Evolutionary conservation across 2,888 invertebrate genomes (phyloP).

Genomic region (Acleris holmiana): DNA sequence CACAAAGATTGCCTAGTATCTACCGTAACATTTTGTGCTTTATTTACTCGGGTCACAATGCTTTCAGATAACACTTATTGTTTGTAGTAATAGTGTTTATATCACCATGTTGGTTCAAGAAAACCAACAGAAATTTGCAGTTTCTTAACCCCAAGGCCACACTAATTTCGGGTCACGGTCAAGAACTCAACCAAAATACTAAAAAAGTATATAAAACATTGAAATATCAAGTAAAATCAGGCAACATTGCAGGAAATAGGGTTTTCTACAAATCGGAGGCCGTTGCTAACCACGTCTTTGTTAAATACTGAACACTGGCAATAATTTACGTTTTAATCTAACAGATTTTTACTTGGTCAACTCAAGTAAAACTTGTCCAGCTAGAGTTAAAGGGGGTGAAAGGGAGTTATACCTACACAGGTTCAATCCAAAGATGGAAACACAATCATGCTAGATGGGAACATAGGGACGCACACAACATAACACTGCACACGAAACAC

Average conservation of each 20-base stretch:
- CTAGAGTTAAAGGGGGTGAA: neutral
- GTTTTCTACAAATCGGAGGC: conserved; percentile 14
- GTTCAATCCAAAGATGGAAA: neutral
- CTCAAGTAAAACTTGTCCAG: neutral
- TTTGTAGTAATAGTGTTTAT: conserved; percentile 6
- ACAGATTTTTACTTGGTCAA: neutral
- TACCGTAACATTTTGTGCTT: conserved; percentile 15
- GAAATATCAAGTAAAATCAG: neutral
- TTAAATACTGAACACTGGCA: neutral
- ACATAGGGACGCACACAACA: conserved; percentile 14
- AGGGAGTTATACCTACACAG: conserved; percentile 1
- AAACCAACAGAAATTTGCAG: conserved; percentile 2
- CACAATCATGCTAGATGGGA: neutral
- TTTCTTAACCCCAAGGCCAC: conserved; percentile 19
- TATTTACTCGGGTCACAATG: conserved; percentile 17
- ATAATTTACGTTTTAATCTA: neutral
- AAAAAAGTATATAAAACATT: neutral
- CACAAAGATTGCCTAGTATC: conserved; percentile 9
- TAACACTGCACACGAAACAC: conserved; percentile 14
- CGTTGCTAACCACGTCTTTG: conserved; percentile 1
- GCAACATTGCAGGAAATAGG: conserved; percentile 1
- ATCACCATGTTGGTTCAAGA: conserved; percentile 13
- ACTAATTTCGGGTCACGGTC: conserved; percentile 22
- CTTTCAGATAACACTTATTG: conserved; percentile 5
- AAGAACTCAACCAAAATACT: conserved; percentile 9